These are phyloP conservation scores for Percopsis transmontana DNA, from an alignment of 2,113 vertebrate genomes.

Conservation along the genomic window DNA sequence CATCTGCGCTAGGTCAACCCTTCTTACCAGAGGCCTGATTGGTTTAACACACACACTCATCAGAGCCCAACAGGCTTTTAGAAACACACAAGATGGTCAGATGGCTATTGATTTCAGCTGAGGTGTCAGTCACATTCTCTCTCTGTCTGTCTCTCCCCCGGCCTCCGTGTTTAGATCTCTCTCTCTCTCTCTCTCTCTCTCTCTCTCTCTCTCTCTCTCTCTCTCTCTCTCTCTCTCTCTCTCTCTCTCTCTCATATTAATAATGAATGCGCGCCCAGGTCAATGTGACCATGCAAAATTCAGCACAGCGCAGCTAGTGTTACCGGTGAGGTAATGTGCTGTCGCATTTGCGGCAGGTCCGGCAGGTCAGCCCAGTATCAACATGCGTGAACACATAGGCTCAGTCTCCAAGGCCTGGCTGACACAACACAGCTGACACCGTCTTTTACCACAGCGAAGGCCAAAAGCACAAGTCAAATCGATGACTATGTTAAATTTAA, in stretches of 20 bases:
- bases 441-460: neutral
- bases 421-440: slow-evolving; percentile 11
- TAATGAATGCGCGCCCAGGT: slow-evolving; percentile 73
- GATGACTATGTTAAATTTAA: neutral
- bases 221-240: slow-evolving; percentile 20
- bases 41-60: slow-evolving; percentile 29
- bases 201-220: slow-evolving; percentile 21
- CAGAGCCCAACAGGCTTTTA: too few relatives aligned
- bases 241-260: slow-evolving; percentile 66
- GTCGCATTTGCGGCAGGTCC: slow-evolving; percentile 30
- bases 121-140: slow-evolving; percentile 16
- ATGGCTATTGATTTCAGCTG: slow-evolving; percentile 36
- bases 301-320: slow-evolving; percentile 71
- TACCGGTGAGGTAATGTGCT: slow-evolving; percentile 65
- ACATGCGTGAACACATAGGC: slow-evolving; percentile 37
- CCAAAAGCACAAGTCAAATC: neutral
- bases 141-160: slow-evolving; percentile 6
- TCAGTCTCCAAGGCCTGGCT: slow-evolving; percentile 13
- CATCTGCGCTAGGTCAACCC: slow-evolving; percentile 60
- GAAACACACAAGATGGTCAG: slow-evolving; percentile 13
- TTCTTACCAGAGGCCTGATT: slow-evolving; percentile 51
- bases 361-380: slow-evolving; percentile 59
- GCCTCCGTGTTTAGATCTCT: slow-evolving; percentile 25
- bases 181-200: slow-evolving; percentile 2
- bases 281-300: slow-evolving; percentile 79